Conservation (phyloP, 2,888 invertebrate genomes). For the Cyaniris semiargus region DNA sequence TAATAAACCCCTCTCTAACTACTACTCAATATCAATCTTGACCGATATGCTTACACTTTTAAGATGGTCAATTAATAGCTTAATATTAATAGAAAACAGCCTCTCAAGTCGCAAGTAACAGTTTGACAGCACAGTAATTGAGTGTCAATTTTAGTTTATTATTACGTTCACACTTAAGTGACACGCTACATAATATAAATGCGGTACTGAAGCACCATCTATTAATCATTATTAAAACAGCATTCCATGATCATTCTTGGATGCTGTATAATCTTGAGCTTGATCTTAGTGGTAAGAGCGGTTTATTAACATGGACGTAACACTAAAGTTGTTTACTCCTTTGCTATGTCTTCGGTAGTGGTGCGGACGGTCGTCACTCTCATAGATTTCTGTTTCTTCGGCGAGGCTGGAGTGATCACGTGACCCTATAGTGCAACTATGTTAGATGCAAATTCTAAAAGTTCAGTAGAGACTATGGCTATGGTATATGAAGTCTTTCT, state of each 20-base stretch:
- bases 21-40: not conserved
- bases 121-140: too few relatives aligned
- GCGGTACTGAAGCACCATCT: too few relatives aligned
- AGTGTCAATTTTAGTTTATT: too few relatives aligned
- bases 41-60: not conserved
- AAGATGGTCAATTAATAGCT: too few relatives aligned
- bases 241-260: too few relatives aligned
- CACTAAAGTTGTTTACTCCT: conserved; percentile 2
- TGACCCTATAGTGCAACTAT: conserved; percentile 44
- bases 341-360: conserved; percentile 36
- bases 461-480: not conserved
- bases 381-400: conserved; percentile 32
- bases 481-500: not conserved
- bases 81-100: too few relatives aligned
- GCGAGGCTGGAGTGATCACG: conserved; percentile 37
- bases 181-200: too few relatives aligned
- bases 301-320: not conserved
- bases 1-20: not conserved
- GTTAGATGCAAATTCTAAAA: conserved; percentile 33
- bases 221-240: too few relatives aligned
- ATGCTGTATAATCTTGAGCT: too few relatives aligned
- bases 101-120: too few relatives aligned
- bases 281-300: not conserved
- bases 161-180: too few relatives aligned
- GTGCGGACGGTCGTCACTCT: conserved; percentile 33